A percentile compares a stretch with the other conserved stretches of the same genome.
Conservation (phyloP, 2,797 vertebrate species). For the Acanthornis magna region DNA sequence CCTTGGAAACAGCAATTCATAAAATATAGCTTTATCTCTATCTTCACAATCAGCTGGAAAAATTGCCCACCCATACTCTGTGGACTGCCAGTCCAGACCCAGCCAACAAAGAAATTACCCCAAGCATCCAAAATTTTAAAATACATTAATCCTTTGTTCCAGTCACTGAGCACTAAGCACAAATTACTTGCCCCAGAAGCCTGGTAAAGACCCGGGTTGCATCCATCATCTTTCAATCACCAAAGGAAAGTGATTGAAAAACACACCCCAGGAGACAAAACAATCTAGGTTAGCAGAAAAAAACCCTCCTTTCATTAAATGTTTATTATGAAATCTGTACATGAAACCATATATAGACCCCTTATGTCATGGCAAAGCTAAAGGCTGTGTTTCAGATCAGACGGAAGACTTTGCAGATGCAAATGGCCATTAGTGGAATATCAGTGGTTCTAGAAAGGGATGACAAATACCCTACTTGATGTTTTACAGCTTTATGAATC, state of each 20-base stretch:
- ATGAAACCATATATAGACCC: background rate
- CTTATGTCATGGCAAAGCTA: background rate
- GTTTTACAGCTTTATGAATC: background rate
- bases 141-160: constrained; percentile 42
- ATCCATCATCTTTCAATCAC: constrained; percentile 20
- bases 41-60: constrained; percentile 30
- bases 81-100: background rate
- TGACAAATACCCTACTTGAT: background rate
- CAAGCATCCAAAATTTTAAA: constrained; percentile 8
- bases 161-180: background rate
- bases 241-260: constrained; percentile 42
- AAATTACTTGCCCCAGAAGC: constrained; percentile 16
- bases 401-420: background rate
- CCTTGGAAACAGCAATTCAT: constrained; percentile 56
- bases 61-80: constrained; percentile 22
- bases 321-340: background rate
- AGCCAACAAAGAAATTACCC: background rate
- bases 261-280: background rate
- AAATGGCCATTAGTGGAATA: background rate
- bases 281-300: background rate
- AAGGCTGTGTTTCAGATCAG: background rate
- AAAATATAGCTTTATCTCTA: constrained; percentile 60
- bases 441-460: background rate
- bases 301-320: background rate
- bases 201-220: background rate